Percentiles rank a stretch among this genome's conserved stretches.
Conservation (phyloP, 30 jellyfish, hydroid and myxozoan species). For the Aurelia sp. region DNA sequence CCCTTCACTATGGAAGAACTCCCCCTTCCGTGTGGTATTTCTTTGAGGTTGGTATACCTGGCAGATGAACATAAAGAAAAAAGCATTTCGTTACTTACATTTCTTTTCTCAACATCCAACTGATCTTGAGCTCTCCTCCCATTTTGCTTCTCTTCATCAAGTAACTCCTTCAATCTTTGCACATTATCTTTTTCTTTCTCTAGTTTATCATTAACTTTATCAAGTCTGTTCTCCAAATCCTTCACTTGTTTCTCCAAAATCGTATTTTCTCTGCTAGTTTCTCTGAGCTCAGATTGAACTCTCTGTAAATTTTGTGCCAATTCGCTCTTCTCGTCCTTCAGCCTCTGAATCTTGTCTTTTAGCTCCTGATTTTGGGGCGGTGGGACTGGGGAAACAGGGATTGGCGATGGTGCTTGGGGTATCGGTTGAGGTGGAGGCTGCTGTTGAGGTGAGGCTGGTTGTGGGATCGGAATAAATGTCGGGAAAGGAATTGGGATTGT, state of each 20-base stretch:
- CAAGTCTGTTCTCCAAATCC: slow-evolving; percentile 77
- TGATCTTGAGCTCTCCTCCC: slow-evolving; percentile 41
- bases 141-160: slow-evolving; percentile 62
- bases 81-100: slow-evolving; percentile 30
- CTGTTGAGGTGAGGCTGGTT: slow-evolving; percentile 51
- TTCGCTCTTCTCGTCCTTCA: slow-evolving; percentile 66
- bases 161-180: slow-evolving; percentile 46
- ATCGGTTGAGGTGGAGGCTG: slow-evolving; percentile 56
- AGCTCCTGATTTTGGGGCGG: slow-evolving; percentile 63
- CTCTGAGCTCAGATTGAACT: slow-evolving; percentile 67
- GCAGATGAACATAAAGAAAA: too few species aligned
- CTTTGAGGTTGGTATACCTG: too few species aligned
- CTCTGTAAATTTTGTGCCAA: slow-evolving; percentile 54
- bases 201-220: slow-evolving; percentile 55
- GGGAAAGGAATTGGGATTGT: slow-evolving; percentile 73
- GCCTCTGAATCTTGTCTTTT: slow-evolving; percentile 56
- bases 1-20: too few species aligned
- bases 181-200: slow-evolving; percentile 69
- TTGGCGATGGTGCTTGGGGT: slow-evolving; percentile 69
- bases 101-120: slow-evolving; percentile 53
- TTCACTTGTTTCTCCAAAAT: slow-evolving; percentile 59
- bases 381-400: slow-evolving; percentile 32
- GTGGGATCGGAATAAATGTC: slow-evolving; percentile 43
- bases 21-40: too few species aligned
- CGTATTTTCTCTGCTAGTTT: slow-evolving; percentile 64